phyloP scores from a whole-genome alignment of 2,113 vertebrate genomes.

The Serinus canaria region DNA sequence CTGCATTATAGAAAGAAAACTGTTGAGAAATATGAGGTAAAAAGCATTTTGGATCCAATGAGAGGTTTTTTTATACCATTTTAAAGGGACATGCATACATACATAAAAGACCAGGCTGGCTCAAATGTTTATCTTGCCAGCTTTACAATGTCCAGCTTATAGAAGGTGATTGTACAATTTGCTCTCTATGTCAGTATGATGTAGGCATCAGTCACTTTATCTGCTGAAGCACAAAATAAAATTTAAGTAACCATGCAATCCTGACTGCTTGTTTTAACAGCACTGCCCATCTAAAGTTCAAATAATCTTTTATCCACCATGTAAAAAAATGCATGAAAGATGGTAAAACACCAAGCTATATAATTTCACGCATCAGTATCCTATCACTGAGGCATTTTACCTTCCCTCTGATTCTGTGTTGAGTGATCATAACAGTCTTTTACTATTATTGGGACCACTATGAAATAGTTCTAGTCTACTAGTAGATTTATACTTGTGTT shows the following conservation, averaged over 20 bases:
- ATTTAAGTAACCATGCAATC: background rate
- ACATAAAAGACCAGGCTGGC: background rate
- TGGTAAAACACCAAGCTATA: background rate
- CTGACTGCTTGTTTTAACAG: background rate
- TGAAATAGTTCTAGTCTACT: background rate
- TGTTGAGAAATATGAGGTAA: background rate
- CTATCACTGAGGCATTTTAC: background rate
- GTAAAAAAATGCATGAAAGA: background rate
- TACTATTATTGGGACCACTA: background rate
- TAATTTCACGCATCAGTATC: background rate
- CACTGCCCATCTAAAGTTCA: background rate
- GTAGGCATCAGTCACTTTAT: background rate
- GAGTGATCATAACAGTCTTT: background rate
- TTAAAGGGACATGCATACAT: background rate
- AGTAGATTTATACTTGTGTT: background rate
- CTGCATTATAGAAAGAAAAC: background rate
- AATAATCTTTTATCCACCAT: background rate
- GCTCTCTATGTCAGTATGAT: background rate
- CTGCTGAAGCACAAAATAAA: background rate
- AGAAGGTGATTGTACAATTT: background rate
- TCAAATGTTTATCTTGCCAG: background rate
- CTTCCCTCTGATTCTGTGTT: background rate
- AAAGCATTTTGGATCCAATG: background rate
- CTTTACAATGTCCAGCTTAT: background rate
- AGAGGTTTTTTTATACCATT: background rate